phyloP scores from a whole-genome alignment of 1,140 invertebrate species.

The Nasonia giraulti region DNA sequence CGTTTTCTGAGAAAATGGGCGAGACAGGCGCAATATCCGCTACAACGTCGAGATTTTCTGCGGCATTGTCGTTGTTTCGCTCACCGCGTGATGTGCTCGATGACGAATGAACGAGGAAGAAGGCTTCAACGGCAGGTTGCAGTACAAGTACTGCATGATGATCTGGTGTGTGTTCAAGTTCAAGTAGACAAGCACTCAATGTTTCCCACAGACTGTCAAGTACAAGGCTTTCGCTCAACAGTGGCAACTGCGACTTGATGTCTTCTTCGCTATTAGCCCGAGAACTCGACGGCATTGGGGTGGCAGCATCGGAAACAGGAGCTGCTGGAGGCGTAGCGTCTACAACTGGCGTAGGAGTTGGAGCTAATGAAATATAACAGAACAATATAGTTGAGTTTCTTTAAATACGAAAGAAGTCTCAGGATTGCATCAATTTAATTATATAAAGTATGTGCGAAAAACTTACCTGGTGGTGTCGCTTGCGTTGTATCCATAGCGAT shows the following conservation, averaged over 20 bases:
- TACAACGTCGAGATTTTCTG: conserved; percentile 65
- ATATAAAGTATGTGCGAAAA: neutral
- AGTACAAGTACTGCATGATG: conserved; percentile 94
- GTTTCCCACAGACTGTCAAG: conserved; percentile 87
- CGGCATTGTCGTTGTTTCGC: conserved; percentile 63
- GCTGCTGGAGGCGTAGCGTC: neutral
- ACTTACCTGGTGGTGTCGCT: conserved; percentile 53
- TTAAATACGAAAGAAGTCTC: neutral
- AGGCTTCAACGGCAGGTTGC: conserved; percentile 92
- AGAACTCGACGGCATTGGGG: conserved; percentile 45
- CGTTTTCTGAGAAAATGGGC: conserved; percentile 68
- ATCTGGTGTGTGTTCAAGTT: conserved; percentile 91
- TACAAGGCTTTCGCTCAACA: conserved; percentile 84
- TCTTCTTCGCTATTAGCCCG: conserved; percentile 56
- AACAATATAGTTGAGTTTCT: neutral
- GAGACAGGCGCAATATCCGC: conserved; percentile 69
- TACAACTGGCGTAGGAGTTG: neutral
- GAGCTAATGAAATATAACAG: neutral
- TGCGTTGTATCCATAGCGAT: conserved; percentile 69
- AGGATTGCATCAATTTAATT: too few species aligned
- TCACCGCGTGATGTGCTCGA: conserved; percentile 70
- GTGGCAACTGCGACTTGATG: conserved; percentile 72
- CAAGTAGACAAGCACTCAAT: conserved; percentile 86
- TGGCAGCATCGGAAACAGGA: neutral
- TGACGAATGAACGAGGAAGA: conserved; percentile 91